phyloP scores from a whole-genome alignment of 2,888 invertebrate species.

The Caenorhabditis sp. region DNA sequence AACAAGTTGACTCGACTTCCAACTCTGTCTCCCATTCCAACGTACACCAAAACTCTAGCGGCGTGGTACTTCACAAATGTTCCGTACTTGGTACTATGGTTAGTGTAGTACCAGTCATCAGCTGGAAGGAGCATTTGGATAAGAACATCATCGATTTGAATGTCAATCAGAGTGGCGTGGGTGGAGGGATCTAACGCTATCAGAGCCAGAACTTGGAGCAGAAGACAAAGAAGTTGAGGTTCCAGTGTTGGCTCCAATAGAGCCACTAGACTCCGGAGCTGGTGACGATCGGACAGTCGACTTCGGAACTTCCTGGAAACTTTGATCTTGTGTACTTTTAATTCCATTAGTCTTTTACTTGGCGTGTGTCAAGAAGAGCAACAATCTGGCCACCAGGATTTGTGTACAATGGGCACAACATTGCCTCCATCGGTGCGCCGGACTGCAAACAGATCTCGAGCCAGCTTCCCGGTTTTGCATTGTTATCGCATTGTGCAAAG shows the following conservation, averaged over 20 bases:
- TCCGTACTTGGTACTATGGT: conserved; percentile 87
- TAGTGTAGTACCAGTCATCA: conserved; percentile 88
- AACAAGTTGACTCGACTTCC: conserved; percentile 87
- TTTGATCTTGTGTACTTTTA: not conserved
- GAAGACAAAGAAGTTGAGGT: conserved; percentile 87
- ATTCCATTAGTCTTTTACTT: conserved; percentile 48
- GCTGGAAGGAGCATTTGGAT: conserved; percentile 87
- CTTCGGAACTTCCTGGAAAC: conserved; percentile 85
- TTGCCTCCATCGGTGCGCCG: conserved; percentile 86
- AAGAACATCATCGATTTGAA: conserved; percentile 87
- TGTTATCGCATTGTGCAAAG: conserved; percentile 87
- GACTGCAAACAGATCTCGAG: conserved; percentile 86
- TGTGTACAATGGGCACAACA: conserved; percentile 77
- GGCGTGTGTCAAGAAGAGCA: conserved; percentile 86
- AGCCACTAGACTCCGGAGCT: conserved; percentile 86
- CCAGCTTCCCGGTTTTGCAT: conserved; percentile 87
- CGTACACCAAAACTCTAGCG: conserved; percentile 87
- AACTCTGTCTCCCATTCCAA: conserved; percentile 87
- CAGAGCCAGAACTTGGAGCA: conserved; percentile 87
- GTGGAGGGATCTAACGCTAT: conserved; percentile 86
- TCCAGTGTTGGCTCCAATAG: conserved; percentile 87
- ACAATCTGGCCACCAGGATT: conserved; percentile 85
- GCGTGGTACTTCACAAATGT: conserved; percentile 87
- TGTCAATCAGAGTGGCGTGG: conserved; percentile 86
- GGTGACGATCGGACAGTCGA: conserved; percentile 86